phyloP scores from a whole-genome alignment of 2,888 invertebrate genomes.

The Pinctada fucata region DNA sequence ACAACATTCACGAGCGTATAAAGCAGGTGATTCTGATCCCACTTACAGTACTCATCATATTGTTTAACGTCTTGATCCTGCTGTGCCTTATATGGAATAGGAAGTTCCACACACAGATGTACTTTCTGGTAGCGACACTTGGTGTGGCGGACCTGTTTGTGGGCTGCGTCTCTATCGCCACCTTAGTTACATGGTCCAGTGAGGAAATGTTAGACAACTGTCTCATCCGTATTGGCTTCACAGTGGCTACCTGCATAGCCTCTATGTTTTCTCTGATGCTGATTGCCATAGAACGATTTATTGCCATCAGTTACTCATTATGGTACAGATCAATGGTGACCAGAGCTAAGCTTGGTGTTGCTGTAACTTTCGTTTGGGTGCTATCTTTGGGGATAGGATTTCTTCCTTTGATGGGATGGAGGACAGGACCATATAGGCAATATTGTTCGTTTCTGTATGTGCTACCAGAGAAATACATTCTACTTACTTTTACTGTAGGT shows the following conservation, averaged over 20 bases:
- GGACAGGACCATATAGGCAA: conserved; percentile 38
- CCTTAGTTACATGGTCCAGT: conserved; percentile 51
- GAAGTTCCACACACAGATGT: conserved; percentile 55
- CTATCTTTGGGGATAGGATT: conserved; percentile 59
- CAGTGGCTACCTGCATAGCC: conserved; percentile 51
- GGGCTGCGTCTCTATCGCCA: conserved; percentile 57
- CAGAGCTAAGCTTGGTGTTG: conserved; percentile 42
- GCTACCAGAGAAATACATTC: conserved; percentile 51
- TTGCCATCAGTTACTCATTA: conserved; percentile 63
- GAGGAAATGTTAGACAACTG: conserved; percentile 52
- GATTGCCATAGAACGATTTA: conserved; percentile 65
- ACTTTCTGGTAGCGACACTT: conserved; percentile 57
- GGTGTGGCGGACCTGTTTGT: conserved; percentile 61
- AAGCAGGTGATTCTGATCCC: conserved; percentile 56
- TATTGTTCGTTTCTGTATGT: conserved; percentile 64
- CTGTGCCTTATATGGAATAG: conserved; percentile 47
- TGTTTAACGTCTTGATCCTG: conserved; percentile 53
- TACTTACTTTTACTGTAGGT: conserved; percentile 48
- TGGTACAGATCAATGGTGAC: conserved; percentile 59
- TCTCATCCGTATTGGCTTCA: conserved; percentile 57
- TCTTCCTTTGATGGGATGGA: conserved; percentile 65
- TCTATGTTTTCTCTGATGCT: conserved; percentile 60
- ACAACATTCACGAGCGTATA: conserved; percentile 56
- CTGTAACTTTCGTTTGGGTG: conserved; percentile 53
- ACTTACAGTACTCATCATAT: conserved; percentile 53